phyloP scores from a whole-genome alignment of 2,113 vertebrate genomes.

The Syngnathus typhle region DNA sequence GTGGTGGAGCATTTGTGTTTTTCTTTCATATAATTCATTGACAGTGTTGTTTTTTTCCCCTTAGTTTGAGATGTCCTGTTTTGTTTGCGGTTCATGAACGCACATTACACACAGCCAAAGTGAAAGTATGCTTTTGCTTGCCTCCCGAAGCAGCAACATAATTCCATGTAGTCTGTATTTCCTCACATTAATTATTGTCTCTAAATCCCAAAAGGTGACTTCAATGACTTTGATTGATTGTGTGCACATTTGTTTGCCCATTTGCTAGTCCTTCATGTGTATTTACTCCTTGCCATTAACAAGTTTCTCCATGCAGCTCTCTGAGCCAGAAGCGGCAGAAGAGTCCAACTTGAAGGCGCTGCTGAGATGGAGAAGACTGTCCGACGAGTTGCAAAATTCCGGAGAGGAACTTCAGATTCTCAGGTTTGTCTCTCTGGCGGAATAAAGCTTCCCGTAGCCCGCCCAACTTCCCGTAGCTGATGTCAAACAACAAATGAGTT shows the following conservation, averaged over 20 bases:
- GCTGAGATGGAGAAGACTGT: constrained; percentile 82
- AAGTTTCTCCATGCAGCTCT: constrained; percentile 64
- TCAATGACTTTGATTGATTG: too few species aligned
- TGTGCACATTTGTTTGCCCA: not conserved
- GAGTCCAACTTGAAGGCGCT: constrained; percentile 81
- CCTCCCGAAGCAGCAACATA: too few species aligned
- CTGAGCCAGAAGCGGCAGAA: constrained; percentile 63
- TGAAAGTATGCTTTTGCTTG: too few species aligned
- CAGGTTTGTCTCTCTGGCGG: constrained; percentile 67
- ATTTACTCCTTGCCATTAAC: constrained; percentile 1
- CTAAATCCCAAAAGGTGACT: too few species aligned
- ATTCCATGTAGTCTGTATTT: too few species aligned
- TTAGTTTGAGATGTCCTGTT: too few species aligned
- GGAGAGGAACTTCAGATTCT: constrained; percentile 86
- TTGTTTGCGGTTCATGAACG: too few species aligned
- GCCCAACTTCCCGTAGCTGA: not conserved
- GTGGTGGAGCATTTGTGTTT: too few species aligned
- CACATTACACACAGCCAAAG: too few species aligned
- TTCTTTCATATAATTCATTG: too few species aligned
- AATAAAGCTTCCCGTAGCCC: not conserved
- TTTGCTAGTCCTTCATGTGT: not conserved
- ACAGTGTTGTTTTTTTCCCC: too few species aligned
- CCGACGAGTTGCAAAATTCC: constrained; percentile 84
- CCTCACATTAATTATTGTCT: too few species aligned
- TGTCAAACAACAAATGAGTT: not conserved